Conservation (phyloP, 2,797 vertebrate genomes). For the Paedocypris micromegethes region DNA sequence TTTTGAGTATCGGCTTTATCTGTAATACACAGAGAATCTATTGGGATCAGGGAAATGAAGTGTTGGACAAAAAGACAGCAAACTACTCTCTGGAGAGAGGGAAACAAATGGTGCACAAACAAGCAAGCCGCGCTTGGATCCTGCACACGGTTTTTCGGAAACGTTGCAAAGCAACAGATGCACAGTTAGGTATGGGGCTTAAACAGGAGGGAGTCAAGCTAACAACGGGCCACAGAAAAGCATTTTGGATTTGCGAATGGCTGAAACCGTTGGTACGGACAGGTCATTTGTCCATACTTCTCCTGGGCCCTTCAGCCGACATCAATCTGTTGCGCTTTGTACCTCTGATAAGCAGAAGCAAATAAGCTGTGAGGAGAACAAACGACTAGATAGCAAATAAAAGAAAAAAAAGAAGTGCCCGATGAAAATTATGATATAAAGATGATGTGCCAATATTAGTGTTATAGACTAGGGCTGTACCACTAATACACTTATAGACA, state of each 20-base stretch:
- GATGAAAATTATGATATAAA: too few species aligned
- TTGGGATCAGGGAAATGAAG: slow-evolving; percentile 10
- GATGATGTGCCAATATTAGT: too few species aligned
- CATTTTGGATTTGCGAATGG: too few species aligned
- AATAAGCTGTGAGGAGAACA: slow-evolving; percentile 22
- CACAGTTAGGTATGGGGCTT: not conserved
- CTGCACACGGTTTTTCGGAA: slow-evolving; percentile 24
- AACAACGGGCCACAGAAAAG: too few species aligned
- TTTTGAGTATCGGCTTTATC: slow-evolving; percentile 7
- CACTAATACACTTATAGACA: too few species aligned
- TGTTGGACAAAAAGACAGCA: slow-evolving; percentile 7
- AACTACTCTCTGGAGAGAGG: slow-evolving; percentile 16
- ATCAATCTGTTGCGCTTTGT: slow-evolving; percentile 29
- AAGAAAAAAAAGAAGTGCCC: slow-evolving; percentile 11
- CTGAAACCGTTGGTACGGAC: slow-evolving; percentile 1
- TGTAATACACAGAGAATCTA: slow-evolving; percentile 1
- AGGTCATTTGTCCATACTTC: slow-evolving; percentile 26
- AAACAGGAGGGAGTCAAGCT: too few species aligned
- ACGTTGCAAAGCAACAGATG: slow-evolving; percentile 31
- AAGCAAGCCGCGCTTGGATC: slow-evolving; percentile 16
- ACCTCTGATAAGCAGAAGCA: slow-evolving; percentile 17
- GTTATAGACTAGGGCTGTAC: too few species aligned
- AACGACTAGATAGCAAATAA: slow-evolving; percentile 23
- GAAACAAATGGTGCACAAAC: slow-evolving; percentile 14
- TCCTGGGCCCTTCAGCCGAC: slow-evolving; percentile 4